Percentiles rank a stretch among this genome's conserved stretches.
These are phyloP conservation scores for Chelonia mydas DNA, from an alignment of 2,797 vertebrate genomes.

Conservation along the genomic window DNA sequence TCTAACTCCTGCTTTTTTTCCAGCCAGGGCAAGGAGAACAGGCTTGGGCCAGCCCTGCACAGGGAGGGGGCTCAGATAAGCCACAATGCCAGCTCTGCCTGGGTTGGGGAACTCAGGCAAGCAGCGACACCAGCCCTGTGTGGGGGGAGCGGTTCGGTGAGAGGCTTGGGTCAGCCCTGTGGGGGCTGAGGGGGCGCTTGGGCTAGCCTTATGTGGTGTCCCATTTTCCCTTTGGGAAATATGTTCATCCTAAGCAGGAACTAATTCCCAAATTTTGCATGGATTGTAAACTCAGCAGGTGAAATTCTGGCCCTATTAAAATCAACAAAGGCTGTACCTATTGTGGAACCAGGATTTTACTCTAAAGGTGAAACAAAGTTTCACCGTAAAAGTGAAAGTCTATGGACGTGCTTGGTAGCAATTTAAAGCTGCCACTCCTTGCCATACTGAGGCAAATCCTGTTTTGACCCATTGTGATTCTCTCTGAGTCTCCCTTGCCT, in stretches of 20 bases:
- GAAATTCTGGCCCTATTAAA: neutral
- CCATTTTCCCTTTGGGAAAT: no score
- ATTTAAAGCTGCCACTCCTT: neutral
- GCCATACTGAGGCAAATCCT: neutral
- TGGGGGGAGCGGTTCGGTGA: no score
- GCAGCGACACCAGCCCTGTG: no score
- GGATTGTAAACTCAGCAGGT: neutral
- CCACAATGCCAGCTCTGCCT: no score
- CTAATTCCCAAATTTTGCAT: neutral
- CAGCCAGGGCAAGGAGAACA: neutral
- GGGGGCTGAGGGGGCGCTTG: no score
- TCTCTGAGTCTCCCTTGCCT: neutral
- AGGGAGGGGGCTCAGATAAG: no score
- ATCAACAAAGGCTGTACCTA: accelerated
- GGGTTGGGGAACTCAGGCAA: no score
- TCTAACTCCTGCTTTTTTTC: neutral
- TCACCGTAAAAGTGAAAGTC: neutral
- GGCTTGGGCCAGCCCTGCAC: no score
- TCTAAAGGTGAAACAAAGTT: neutral
- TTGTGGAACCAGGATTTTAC: neutral
- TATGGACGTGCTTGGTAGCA: neutral
- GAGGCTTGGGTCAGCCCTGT: no score
- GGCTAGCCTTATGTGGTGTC: no score
- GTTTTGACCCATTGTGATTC: neutral
- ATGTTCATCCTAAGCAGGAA: neutral